These are phyloP conservation scores for Pseudolaguvia tuberculata DNA, from an alignment of 2,113 vertebrate species.

Conservation along the genomic window DNA sequence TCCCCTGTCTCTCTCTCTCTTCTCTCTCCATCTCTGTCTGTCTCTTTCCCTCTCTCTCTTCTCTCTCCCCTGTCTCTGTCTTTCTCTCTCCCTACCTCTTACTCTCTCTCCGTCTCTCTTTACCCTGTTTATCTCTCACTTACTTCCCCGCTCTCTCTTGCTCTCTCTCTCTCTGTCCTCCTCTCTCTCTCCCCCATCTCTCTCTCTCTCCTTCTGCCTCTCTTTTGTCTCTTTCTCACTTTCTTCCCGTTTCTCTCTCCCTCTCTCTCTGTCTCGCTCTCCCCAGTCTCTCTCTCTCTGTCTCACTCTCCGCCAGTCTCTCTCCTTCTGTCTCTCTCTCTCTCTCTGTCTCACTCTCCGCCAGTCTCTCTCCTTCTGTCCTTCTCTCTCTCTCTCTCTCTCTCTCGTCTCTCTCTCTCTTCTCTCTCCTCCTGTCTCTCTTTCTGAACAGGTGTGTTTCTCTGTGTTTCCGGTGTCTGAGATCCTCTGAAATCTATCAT, in stretches of 20 bases:
- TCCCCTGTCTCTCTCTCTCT: too few relatives aligned
- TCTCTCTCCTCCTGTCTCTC: too few relatives aligned
- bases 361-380: too few relatives aligned
- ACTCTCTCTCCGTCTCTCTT: background rate
- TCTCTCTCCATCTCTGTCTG: background rate
- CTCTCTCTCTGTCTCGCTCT: too few relatives aligned
- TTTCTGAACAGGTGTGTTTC: conserved; percentile 31
- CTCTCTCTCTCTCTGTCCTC: conserved; percentile 21
- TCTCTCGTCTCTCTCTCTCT: too few relatives aligned
- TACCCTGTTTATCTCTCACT: too few relatives aligned
- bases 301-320: too few relatives aligned
- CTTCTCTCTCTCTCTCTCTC: too few relatives aligned
- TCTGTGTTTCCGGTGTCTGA: background rate
- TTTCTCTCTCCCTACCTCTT: background rate
- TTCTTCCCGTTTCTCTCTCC: background rate
- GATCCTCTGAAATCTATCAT: conserved; percentile 2
- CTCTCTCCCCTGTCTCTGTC: too few relatives aligned
- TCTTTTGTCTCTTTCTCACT: background rate
- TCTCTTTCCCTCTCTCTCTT: background rate
- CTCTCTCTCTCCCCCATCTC: conserved; percentile 7
- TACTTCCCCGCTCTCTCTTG: conserved; percentile 2
- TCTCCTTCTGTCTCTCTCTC: too few relatives aligned
- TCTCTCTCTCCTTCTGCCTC: background rate
- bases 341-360: too few relatives aligned
- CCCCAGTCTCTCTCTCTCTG: too few relatives aligned